phyloP scores from a whole-genome alignment of 2,113 vertebrate genomes.

The Meleagris gallopavo region DNA sequence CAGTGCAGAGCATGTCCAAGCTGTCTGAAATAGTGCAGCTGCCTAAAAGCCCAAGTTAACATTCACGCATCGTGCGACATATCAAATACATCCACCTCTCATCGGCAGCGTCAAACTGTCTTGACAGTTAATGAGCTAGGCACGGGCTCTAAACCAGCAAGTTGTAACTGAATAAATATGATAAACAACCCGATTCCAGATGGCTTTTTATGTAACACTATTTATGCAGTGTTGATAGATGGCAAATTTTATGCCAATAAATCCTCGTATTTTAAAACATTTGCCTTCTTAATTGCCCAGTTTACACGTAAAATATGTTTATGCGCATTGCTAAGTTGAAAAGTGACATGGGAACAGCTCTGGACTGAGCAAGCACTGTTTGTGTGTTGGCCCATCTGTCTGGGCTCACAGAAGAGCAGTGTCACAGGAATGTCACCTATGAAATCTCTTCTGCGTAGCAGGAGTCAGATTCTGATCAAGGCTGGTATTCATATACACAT shows the following conservation, averaged over 20 bases:
- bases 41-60: conserved; percentile 44
- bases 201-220: conserved; percentile 76
- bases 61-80: conserved; percentile 16
- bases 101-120: conserved; percentile 28
- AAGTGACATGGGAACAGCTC: conserved; percentile 45
- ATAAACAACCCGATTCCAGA: conserved; percentile 82
- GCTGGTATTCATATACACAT: neutral
- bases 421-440: neutral
- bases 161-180: conserved; percentile 79
- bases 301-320: conserved; percentile 81
- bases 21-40: conserved; percentile 17
- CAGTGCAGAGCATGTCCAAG: neutral
- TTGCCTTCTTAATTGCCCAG: conserved; percentile 81
- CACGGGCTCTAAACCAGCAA: conserved; percentile 71
- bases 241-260: conserved; percentile 78
- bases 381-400: neutral
- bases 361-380: neutral
- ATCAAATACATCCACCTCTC: conserved; percentile 44
- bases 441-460: neutral
- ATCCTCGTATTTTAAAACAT: conserved; percentile 82
- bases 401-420: neutral
- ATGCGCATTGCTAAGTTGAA: conserved; percentile 58
- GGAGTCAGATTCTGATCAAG: neutral
- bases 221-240: conserved; percentile 75
- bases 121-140: conserved; percentile 72